A percentile compares a stretch with the other conserved stretches of the same genome.
Evolutionary conservation across 2,888 invertebrate species (phyloP).

Genomic region (Dynastes tityus): DNA sequence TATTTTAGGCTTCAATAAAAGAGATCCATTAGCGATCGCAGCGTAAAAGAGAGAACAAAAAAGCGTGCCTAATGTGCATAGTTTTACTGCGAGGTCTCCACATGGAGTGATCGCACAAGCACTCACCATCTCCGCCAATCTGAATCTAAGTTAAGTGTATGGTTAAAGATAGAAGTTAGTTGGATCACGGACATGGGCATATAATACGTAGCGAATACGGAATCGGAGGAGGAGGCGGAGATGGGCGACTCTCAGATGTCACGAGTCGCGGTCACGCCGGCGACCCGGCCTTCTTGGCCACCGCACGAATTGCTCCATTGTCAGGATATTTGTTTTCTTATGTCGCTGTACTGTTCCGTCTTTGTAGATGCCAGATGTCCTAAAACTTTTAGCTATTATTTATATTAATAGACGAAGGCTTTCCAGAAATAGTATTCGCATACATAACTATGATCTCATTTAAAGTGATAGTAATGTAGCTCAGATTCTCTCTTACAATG

Average conservation of each 20-base stretch:
- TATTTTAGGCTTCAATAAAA: conserved; percentile 32
- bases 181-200: conserved; percentile 29
- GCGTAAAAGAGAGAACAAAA: conserved; percentile 7
- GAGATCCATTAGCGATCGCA: conserved; percentile 22
- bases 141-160: too few species aligned
- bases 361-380: conserved; percentile 18
- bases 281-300: conserved; percentile 63
- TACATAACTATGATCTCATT: too few species aligned
- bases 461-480: too few species aligned
- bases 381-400: conserved; percentile 2
- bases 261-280: conserved; percentile 62
- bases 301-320: conserved; percentile 60
- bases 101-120: neutral
- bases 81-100: conserved; percentile 20
- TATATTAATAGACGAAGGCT: too few species aligned
- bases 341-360: neutral
- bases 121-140: neutral
- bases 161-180: conserved; percentile 9
- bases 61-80: neutral
- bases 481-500: too few species aligned
- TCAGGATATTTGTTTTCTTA: conserved; percentile 54
- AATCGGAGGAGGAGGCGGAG: conserved; percentile 52
- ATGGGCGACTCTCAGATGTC: conserved; percentile 62
- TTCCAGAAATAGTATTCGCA: too few species aligned
- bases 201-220: conserved; percentile 20